Evolutionary conservation across 2,888 invertebrate genomes (phyloP), one percentile per base, ranked within the genome.

Genomic region (Globia sparganii): DNA sequence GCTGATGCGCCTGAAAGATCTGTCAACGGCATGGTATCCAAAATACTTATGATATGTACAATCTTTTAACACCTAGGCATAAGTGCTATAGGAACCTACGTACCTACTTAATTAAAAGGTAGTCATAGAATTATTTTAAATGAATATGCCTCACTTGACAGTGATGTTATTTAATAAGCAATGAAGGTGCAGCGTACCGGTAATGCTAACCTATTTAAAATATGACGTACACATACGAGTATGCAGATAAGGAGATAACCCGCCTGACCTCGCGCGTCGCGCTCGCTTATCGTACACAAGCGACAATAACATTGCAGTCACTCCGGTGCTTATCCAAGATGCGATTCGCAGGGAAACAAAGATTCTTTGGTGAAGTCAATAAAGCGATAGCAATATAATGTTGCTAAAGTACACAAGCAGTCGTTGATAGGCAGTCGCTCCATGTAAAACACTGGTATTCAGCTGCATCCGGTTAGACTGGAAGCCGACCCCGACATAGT

Each of bases 341-440:
- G 40, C 75, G 37, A 80, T 72, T 80, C 75, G 15, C 65, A n/a
- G 28, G 37, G 74, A 69, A 62, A 84, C 82, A 83, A 83, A 43
- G 76, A 76, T 53, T 58, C 82, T 76, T 69, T 81, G 34, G 49
- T 62, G 59, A 81, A 72, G 66, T 85, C 61, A 72, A 43, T 80
- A 65, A 61, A 59, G 15, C 49, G 75, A 82, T 82, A 84, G 61
- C 46, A 34, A 61, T 58, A 62, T 61, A 82, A 82, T 84, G 71
- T 31, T 25, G 40, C 46, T n/a, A 28, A 21, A 37, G 61, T 31
- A 78, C 56, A 81, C 37, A 25, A 49, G 78, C 40, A 59, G 46
- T 67, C 56, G 11, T 59, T 83, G 66, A n/a, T n/a, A n/a, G n/a
- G n/a, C n/a, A n/a, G n/a, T n/a, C n/a, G n/a, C n/a, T n/a, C n/a